Conservation (phyloP, 35 echinoderm and acorn worm genomes). For the Lytechinus variegatus region DNA sequence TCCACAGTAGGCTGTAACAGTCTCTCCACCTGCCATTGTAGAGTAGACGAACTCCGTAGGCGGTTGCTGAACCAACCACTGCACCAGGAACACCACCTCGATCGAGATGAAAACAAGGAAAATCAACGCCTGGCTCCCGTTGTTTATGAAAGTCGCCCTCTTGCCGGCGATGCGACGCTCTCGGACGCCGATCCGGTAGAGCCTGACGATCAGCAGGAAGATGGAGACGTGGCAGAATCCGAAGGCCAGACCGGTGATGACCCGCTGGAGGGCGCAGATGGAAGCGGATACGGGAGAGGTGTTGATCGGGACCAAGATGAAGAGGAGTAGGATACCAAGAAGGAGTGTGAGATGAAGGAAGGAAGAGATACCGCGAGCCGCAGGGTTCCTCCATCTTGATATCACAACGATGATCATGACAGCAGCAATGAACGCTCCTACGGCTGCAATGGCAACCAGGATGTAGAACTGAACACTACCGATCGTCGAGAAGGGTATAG, state of each 20-base stretch:
- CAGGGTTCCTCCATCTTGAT: slow-evolving; percentile 15
- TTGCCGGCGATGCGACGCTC: slow-evolving; percentile 44
- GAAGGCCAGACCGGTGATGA: slow-evolving; percentile 56
- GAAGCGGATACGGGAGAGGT: neutral
- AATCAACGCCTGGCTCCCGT: slow-evolving; percentile 15
- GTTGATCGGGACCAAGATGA: slow-evolving; percentile 47
- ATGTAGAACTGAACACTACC: slow-evolving; percentile 41
- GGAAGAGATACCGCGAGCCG: slow-evolving; percentile 37
- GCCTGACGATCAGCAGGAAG: slow-evolving; percentile 44
- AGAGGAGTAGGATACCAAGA: slow-evolving; percentile 57
- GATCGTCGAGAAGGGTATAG: neutral
- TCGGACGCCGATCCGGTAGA: slow-evolving; percentile 43
- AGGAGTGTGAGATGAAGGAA: slow-evolving; percentile 60
- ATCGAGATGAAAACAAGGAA: slow-evolving; percentile 43
- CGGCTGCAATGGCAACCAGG: slow-evolving; percentile 35
- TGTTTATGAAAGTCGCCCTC: slow-evolving; percentile 34
- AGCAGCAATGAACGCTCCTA: slow-evolving; percentile 34
- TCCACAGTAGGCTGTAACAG: neutral
- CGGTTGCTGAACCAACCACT: slow-evolving; percentile 63
- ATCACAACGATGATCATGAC: slow-evolving; percentile 32
- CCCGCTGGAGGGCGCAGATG: slow-evolving; percentile 49
- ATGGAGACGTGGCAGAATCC: slow-evolving; percentile 27
- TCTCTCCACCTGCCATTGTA: neutral
- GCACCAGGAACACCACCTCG: slow-evolving; percentile 33
- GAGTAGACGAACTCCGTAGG: neutral